Base-by-base conservation (phyloP, 1,140 invertebrate genomes). In the Caenorhabditis remanei region DNA sequence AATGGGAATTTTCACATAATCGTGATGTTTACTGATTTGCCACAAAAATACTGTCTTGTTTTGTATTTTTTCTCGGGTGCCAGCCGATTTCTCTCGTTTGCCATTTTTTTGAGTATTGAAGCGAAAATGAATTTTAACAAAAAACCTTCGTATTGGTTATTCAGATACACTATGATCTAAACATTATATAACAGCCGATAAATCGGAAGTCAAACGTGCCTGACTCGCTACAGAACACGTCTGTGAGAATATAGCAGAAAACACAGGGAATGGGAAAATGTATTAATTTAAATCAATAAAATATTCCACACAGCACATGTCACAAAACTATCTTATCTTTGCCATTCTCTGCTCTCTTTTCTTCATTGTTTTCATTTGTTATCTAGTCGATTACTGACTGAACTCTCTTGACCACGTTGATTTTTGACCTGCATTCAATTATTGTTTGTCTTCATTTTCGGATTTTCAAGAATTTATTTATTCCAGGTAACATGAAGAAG, bases 301-400 rank as follows among this genome's bases (percentile, higher is more conserved):
- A 32, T 32, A 32, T 32, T 32, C 32, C 32, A 32, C 32, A 32
- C 32, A 32, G 2, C 32, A 32, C 11, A n/a, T 50, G 46, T n/a
- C 13, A 50, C 46, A 50, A n/a, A 79, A 50, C 46, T 79, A 79
- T 79, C 71, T 79, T 79, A 79, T 79, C 71, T 19, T 46, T 71
- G 41, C 46, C 16, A 21, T 19, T 79, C 71, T 50, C 71, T 48
- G 24, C 56, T 58, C 56, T 58, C n/a, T 58, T 46, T 46, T 46
- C 43, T 71, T 46, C 46, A 14, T 46, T 48, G 21, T 71, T 46
- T 46, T 71, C 13, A n/a, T 71, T 71, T 41, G 41, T 46, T 46
- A 46, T 71, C 65, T 46, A 19, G 43, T 71, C 65, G 40, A 8
- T 46, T 7, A 71, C 19, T 14, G 46, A n/a, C 8, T 46, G 40